Conservation (phyloP, 1,140 invertebrate genomes). For the Drepana arcuata region DNA sequence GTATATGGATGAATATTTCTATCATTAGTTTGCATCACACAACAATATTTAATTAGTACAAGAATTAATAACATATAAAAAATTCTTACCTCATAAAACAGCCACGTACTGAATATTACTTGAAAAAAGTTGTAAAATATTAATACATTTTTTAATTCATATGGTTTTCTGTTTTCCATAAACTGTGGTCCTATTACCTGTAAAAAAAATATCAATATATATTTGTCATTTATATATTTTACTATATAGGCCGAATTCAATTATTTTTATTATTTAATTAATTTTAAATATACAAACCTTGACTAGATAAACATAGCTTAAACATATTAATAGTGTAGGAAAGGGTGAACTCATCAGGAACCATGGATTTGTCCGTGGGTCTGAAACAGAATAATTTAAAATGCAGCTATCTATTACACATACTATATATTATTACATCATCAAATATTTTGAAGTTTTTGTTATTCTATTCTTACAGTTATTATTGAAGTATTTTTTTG, state of each 20-base stretch:
- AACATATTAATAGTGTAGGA: conserved; percentile 83
- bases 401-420: too few relatives aligned
- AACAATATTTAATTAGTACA: too few relatives aligned
- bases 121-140: conserved; percentile 90
- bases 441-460: too few relatives aligned
- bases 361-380: conserved; percentile 88
- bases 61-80: too few relatives aligned
- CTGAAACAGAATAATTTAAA: conserved; percentile 58
- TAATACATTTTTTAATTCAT: conserved; percentile 83
- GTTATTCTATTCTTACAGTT: too few relatives aligned
- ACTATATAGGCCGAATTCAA: not conserved
- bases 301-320: conserved; percentile 84
- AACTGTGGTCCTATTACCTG: conserved; percentile 84
- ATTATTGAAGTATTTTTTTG: too few relatives aligned
- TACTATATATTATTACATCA: too few relatives aligned
- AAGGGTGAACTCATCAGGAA: conserved; percentile 87
- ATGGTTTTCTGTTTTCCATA: conserved; percentile 93
- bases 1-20: too few relatives aligned
- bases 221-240: not conserved
- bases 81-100: conserved; percentile 84
- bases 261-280: conserved; percentile 4
- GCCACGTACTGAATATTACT: conserved; percentile 87
- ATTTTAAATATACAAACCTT: conserved; percentile 76
- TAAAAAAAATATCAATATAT: conserved; percentile 22
- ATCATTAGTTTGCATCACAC: too few relatives aligned